Conservation (phyloP, 2,888 invertebrate genomes). For the Cosmorhoe ocellata region DNA sequence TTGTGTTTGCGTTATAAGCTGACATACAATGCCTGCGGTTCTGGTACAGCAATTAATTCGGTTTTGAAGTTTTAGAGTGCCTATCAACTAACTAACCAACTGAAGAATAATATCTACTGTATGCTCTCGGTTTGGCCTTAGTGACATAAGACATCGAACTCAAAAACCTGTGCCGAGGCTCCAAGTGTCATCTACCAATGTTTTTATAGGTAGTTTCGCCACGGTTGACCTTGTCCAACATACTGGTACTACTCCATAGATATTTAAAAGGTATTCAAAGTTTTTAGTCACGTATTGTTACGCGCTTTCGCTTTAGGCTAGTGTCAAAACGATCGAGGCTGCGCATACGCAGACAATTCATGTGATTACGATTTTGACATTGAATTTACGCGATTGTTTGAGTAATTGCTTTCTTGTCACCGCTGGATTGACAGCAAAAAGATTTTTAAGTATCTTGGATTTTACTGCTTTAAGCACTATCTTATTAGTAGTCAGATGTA, state of each 20-base stretch:
- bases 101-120: too few relatives aligned
- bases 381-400: constrained; percentile 41
- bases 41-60: background rate
- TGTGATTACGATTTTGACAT: constrained; percentile 48
- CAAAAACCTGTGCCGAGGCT: constrained; percentile 24
- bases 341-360: constrained; percentile 27
- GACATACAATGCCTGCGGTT: background rate
- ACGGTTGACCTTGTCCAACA: constrained; percentile 60
- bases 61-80: too few relatives aligned
- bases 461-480: background rate
- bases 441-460: background rate
- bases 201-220: constrained; percentile 44
- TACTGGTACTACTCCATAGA: constrained; percentile 33
- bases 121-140: constrained; percentile 8
- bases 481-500: too few relatives aligned
- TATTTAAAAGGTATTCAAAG: constrained; percentile 48
- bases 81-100: too few relatives aligned
- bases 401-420: constrained; percentile 22
- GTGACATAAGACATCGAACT: constrained; percentile 26
- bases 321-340: constrained; percentile 52
- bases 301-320: constrained; percentile 58
- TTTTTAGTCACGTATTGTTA: constrained; percentile 59
- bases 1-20: background rate
- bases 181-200: constrained; percentile 41
- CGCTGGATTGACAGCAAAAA: background rate